Evolutionary conservation across 1,140 invertebrate species (phyloP), one percentile per base, ranked within the genome.

Genomic region (Kradibia gibbosae): DNA sequence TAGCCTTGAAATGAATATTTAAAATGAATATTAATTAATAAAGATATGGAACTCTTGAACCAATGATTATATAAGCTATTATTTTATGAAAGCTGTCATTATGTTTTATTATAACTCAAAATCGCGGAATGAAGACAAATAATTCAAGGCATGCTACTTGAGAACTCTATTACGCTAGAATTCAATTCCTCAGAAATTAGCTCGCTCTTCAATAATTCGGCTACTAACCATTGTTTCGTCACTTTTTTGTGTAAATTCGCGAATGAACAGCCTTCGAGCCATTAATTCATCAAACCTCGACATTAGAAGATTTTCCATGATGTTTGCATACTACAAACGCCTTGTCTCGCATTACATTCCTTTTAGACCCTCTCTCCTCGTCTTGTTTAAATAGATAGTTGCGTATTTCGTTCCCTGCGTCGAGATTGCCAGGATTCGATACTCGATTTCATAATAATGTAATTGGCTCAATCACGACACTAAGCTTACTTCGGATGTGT

Each of bases 381-480:
- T 3, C 22, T 36, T 28, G 50, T 60, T 31, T 45, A 28, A 28
- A 20, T 28, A n/a, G 8, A 13, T 25, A 17, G 0, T 39, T 7
- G 31, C 10, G 10, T 25, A n/a, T 34, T n/a, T 55, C 53, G 7
- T n/a, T 62, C 15, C 25, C 8, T 55, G 36, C 78, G 60, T 39
- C 65, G 55, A n/a, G 67, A 79, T 79, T 36, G 25, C 5, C 70
- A 50, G 36, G 20, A 45, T n/a, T 3, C 36, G n/a, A 67, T 42
- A n/a, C n/a, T 36, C 79, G 72, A 76, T 76, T 81, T 81, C 73
- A 76, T 81, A 81, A 76, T 45, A 73, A 76, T 70, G 73, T 73
- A 81, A 76, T 36, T 81, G 48, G 62, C 73, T 45, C 72, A 76
- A 81, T 81, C 62, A 39, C 13, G 48, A 45, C 73, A 81, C 76